A percentile compares a stretch with the other conserved stretches of the same genome.
phyloP scores from a whole-genome alignment of 2,888 invertebrate genomes.

The Cerastoderma edule region DNA sequence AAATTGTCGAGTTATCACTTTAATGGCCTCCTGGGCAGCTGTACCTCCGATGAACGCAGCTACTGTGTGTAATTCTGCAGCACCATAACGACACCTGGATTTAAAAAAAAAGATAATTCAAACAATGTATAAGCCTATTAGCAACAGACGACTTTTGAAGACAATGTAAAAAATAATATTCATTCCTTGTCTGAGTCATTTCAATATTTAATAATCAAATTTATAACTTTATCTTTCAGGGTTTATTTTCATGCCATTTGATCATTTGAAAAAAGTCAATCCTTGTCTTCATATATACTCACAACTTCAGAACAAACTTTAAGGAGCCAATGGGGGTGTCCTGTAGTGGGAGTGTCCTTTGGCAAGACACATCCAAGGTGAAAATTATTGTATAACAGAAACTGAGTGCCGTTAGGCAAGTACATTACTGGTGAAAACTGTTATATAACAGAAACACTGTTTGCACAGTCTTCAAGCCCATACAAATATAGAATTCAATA shows the following conservation, averaged over 20 bases:
- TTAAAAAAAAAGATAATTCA: conserved; percentile 3
- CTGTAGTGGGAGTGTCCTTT: too few relatives aligned
- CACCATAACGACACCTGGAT: conserved; percentile 90
- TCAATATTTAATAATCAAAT: neutral
- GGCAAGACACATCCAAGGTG: too few relatives aligned
- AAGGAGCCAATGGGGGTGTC: too few relatives aligned
- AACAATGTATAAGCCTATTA: neutral
- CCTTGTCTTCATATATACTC: too few relatives aligned
- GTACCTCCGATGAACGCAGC: conserved; percentile 96
- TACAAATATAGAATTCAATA: too few relatives aligned
- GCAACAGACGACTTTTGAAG: neutral
- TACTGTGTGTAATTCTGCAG: conserved; percentile 96
- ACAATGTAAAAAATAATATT: neutral
- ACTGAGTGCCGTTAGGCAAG: too few relatives aligned
- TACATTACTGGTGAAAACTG: too few relatives aligned
- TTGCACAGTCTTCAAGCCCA: too few relatives aligned
- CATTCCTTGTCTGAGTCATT: neutral
- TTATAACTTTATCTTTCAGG: neutral
- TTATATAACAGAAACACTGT: too few relatives aligned
- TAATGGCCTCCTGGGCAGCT: conserved; percentile 97
- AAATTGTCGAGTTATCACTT: conserved; percentile 97
- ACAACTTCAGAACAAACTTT: too few relatives aligned
- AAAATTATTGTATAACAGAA: too few relatives aligned
- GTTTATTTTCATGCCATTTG: neutral
- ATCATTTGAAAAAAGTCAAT: too few relatives aligned